These are phyloP conservation scores for Mesorhabditis sp. DNA, from an alignment of 2,888 invertebrate genomes.

Conservation along the genomic window DNA sequence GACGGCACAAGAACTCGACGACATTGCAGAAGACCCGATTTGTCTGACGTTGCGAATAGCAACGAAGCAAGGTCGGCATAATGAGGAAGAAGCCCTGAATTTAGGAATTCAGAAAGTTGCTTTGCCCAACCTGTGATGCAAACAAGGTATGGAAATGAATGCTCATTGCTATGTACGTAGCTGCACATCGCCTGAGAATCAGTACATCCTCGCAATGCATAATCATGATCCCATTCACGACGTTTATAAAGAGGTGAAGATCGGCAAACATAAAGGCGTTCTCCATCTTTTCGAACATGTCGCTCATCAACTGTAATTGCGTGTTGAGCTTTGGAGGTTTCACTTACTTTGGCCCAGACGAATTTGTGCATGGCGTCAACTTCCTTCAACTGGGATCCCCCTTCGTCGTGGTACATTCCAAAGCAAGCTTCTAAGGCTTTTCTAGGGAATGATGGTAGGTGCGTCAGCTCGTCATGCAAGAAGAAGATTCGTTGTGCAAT, in stretches of 20 bases:
- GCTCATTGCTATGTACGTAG: conserved; percentile 93
- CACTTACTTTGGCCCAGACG: conserved; percentile 81
- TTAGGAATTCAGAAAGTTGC: not conserved
- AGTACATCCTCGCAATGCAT: conserved; percentile 94
- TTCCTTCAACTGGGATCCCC: conserved; percentile 74
- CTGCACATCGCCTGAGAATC: conserved; percentile 85
- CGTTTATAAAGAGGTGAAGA: conserved; percentile 93
- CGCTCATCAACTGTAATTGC: conserved; percentile 43
- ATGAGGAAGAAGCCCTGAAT: conserved; percentile 79
- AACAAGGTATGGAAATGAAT: conserved; percentile 98
- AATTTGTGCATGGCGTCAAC: conserved; percentile 95
- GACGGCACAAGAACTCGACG: conserved; percentile 94
- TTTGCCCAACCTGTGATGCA: conserved; percentile 72
- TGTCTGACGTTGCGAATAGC: conserved; percentile 94
- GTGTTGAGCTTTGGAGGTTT: not conserved
- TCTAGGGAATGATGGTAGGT: conserved; percentile 92
- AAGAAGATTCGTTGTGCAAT: conserved; percentile 95
- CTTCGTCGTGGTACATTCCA: conserved; percentile 72
- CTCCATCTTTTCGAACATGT: conserved; percentile 58
- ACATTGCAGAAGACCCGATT: conserved; percentile 90
- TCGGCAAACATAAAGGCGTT: conserved; percentile 69
- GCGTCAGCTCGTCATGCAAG: conserved; percentile 95
- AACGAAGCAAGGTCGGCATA: conserved; percentile 91
- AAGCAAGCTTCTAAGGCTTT: conserved; percentile 95
- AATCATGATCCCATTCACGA: conserved; percentile 76